Evolutionary conservation across 2,113 vertebrate species (phyloP), one percentile per base, ranked within the genome.

Genomic region (Acrocephalus kingi): DNA sequence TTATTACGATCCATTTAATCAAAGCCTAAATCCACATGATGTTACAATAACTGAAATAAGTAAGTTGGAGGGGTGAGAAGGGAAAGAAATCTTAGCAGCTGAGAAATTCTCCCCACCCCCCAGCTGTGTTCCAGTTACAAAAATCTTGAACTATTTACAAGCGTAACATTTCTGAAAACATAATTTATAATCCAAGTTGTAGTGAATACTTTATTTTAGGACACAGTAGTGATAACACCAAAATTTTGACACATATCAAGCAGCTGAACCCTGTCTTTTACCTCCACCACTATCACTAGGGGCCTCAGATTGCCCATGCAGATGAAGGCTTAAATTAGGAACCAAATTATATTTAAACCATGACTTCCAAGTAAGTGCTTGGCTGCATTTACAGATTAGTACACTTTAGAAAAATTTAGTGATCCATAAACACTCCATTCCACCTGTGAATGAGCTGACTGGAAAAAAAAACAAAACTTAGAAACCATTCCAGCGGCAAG

Each of bases 71-170:
- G 74, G 73, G 33, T 2, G 6, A 43, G 73, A 78, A 78, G 61
- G 49, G 72, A 52, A 74, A 87, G 52, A 69, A 96, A 92, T 96
- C 73, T 96, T 97, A 97, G 96, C 93, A 97, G 97, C 94, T 95
- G 92, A 98, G 94, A 96, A 97, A 94, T 68, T 94, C 89, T 94
- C 86, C 82, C 85, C 51, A 58, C 76, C 84, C 83, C 61, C 81
- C 68, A 84, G 69, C 90, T 56, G 35, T 80, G 82, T 95, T 97
- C 96, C 97, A 98, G 96, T 97, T 96, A 96, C 81, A 94, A 96
- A 93, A 95, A 71, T 69, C 76, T 80, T 0, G 12, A 95, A 91
- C 69, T 98, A 97, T 97, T 97, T 97, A 97, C 95, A 98, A 83
- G 80, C 90, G 72, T 82, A 64, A 95, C 72, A 85, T 93, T 97